Conservation (phyloP, 1,140 invertebrate species). For the Belonocnema kinseyi region DNA sequence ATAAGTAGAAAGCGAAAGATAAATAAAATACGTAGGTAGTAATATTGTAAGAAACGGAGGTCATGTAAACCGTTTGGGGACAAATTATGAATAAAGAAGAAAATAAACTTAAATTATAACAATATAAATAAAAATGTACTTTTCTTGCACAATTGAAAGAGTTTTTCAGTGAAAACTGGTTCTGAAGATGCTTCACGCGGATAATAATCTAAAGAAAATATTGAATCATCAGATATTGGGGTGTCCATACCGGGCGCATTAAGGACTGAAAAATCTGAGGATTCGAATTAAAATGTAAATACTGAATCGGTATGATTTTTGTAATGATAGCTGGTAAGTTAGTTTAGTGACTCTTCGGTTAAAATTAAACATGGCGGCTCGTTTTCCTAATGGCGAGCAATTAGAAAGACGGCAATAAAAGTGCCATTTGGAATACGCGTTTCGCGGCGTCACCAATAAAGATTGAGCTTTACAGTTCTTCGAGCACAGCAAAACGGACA, state of each 20-base stretch:
- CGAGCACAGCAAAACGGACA: slow-evolving; percentile 48
- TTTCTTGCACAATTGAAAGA: neutral
- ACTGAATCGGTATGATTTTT: slow-evolving; percentile 29
- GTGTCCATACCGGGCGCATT: slow-evolving; percentile 9
- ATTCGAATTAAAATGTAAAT: slow-evolving; percentile 30
- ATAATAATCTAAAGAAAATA: slow-evolving; percentile 23
- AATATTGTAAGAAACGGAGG: too few relatives aligned
- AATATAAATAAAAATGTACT: too few relatives aligned
- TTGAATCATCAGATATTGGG: slow-evolving; percentile 31
- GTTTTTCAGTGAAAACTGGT: neutral
- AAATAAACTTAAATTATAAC: too few relatives aligned
- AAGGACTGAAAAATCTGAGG: neutral
- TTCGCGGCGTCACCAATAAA: slow-evolving; percentile 65
- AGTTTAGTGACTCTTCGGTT: slow-evolving; percentile 11
- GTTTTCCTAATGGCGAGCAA: slow-evolving; percentile 68
- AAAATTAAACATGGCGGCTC: slow-evolving; percentile 52
- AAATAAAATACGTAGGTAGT: too few relatives aligned
- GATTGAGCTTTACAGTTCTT: slow-evolving; percentile 60
- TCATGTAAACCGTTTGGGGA: too few relatives aligned
- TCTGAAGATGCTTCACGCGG: neutral
- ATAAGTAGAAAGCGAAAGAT: too few relatives aligned
- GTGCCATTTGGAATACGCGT: slow-evolving; percentile 67
- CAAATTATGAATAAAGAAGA: too few relatives aligned
- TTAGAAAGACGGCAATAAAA: slow-evolving; percentile 71
- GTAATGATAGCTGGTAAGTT: neutral